A percentile compares a stretch with the other conserved stretches of the same genome.
Conservation (phyloP, 2,113 vertebrate genomes). For the Mormyrus lacerda region DNA sequence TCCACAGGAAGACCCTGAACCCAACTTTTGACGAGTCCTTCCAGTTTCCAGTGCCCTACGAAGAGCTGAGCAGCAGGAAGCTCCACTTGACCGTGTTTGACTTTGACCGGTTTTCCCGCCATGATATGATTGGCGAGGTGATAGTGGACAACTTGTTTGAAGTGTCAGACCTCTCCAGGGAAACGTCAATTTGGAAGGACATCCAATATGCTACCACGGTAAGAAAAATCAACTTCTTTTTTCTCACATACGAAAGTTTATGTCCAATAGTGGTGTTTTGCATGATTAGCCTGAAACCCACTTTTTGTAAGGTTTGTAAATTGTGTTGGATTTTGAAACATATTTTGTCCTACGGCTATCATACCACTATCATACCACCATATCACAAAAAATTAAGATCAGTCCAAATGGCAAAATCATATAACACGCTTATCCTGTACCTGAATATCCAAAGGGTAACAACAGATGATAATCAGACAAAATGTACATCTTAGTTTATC, state of each 20-base stretch:
- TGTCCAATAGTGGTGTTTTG: neutral
- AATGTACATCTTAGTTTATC: neutral
- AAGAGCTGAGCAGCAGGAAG: slow-evolving; percentile 65
- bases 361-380: neutral
- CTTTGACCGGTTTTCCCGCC: slow-evolving; percentile 76
- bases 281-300: neutral
- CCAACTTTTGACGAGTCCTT: slow-evolving; percentile 90
- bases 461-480: neutral
- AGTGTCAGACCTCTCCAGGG: slow-evolving; percentile 68
- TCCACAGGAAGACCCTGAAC: slow-evolving; percentile 95
- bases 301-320: neutral
- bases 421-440: neutral
- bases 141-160: slow-evolving; percentile 76
- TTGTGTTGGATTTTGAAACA: neutral
- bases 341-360: neutral
- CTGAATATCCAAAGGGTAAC: neutral
- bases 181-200: slow-evolving; percentile 75
- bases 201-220: slow-evolving; percentile 71
- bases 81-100: slow-evolving; percentile 76
- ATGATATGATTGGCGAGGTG: slow-evolving; percentile 78
- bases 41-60: slow-evolving; percentile 78
- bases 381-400: neutral
- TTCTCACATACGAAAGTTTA: neutral
- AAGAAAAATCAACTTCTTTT: slow-evolving; percentile 36
- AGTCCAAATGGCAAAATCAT: neutral